These are phyloP conservation scores for Smutsia gigantea DNA, from an alignment of 2,797 vertebrate species.

Conservation along the genomic window DNA sequence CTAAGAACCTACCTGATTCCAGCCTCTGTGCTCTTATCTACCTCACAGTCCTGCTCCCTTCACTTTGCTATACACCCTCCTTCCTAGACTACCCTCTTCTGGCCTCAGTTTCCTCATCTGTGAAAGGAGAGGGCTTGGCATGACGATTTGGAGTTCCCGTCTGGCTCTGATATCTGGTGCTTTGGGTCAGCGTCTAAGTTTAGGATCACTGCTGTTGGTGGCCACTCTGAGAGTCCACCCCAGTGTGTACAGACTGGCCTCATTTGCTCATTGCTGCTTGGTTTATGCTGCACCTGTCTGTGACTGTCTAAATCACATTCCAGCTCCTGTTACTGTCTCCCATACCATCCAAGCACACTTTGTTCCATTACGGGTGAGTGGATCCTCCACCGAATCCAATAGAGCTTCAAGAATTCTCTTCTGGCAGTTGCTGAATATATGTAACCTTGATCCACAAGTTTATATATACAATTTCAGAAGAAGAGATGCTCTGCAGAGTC, in stretches of 20 bases:
- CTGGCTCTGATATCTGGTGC: not conserved
- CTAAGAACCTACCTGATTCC: not conserved
- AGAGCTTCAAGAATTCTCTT: conserved; percentile 24
- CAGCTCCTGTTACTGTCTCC: not conserved
- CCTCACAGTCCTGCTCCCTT: not conserved
- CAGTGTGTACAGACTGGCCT: not conserved
- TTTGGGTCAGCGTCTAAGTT: not conserved
- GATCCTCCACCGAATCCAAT: not conserved
- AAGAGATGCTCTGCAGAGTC: not conserved
- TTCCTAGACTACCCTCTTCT: not conserved
- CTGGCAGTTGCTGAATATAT: not conserved
- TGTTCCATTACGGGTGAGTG: not conserved
- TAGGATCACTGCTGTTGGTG: not conserved
- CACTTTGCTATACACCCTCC: not conserved
- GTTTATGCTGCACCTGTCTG: not conserved
- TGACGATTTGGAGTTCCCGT: not conserved
- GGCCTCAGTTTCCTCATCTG: not conserved
- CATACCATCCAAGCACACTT: not conserved
- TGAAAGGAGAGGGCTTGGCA: not conserved
- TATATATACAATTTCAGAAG: conserved; percentile 27
- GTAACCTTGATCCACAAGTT: not conserved
- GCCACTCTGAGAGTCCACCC: not conserved
- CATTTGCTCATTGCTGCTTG: not conserved
- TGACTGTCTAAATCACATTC: not conserved
- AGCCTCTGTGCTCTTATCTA: not conserved